Conservation (phyloP, 1,140 invertebrate species). For the Eupeodes corollae region DNA sequence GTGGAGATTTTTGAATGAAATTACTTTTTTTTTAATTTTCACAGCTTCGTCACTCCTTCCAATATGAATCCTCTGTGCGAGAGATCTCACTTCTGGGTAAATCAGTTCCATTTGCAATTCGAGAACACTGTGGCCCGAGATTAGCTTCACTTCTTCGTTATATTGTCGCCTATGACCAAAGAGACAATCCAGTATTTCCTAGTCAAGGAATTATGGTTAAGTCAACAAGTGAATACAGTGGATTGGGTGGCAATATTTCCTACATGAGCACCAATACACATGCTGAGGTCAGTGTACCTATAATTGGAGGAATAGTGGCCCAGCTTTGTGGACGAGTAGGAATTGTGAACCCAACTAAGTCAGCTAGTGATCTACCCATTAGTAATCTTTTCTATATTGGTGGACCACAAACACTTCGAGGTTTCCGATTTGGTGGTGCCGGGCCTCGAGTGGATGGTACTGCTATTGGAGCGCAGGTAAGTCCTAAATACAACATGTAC, state of each 20-base stretch:
- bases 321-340: slow-evolving; percentile 32
- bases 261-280: slow-evolving; percentile 30
- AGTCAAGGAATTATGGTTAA: slow-evolving; percentile 27
- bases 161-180: slow-evolving; percentile 25
- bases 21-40: slow-evolving; percentile 1
- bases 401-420: slow-evolving; percentile 28
- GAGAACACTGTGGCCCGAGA: slow-evolving; percentile 33
- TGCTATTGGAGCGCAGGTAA: slow-evolving; percentile 24
- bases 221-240: slow-evolving; percentile 29
- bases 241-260: slow-evolving; percentile 28
- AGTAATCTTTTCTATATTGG: slow-evolving; percentile 32
- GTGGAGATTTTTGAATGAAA: neutral
- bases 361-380: slow-evolving; percentile 25
- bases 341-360: slow-evolving; percentile 22
- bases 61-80: slow-evolving; percentile 32
- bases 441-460: slow-evolving; percentile 30
- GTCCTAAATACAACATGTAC: neutral
- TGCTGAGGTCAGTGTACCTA: slow-evolving; percentile 29
- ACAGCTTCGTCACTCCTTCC: slow-evolving; percentile 31
- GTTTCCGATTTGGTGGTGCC: slow-evolving; percentile 30
- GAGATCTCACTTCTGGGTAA: slow-evolving; percentile 24
- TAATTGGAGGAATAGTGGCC: slow-evolving; percentile 24
- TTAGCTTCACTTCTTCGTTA: slow-evolving; percentile 31
- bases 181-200: slow-evolving; percentile 30
- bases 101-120: slow-evolving; percentile 28